phyloP scores from a whole-genome alignment of 2,113 vertebrate species.

The Oncorhynchus tshawytscha region DNA sequence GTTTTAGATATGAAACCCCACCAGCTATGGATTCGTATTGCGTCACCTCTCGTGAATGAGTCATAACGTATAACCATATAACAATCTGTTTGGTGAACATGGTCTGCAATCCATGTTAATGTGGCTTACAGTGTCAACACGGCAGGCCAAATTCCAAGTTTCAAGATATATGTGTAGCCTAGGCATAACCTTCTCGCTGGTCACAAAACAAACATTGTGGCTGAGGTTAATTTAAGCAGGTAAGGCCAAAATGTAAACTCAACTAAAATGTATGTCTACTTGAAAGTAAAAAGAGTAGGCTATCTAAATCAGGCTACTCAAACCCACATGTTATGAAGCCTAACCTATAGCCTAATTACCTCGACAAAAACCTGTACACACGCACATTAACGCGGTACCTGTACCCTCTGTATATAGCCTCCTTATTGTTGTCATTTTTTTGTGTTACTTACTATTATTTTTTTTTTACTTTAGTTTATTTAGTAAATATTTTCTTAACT shows the following conservation, averaged over 20 bases:
- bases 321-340: neutral
- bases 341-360: no score
- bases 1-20: neutral
- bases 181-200: neutral
- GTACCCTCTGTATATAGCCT: no score
- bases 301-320: neutral
- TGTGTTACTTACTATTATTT: no score
- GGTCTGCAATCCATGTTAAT: neutral
- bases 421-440: no score
- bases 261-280: neutral
- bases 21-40: neutral
- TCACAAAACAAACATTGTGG: neutral
- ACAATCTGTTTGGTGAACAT: neutral
- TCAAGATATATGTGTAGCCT: neutral
- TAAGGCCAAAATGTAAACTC: neutral
- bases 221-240: neutral
- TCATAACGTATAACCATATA: neutral
- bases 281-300: neutral
- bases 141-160: neutral
- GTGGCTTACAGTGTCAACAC: neutral
- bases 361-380: no score
- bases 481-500: no score
- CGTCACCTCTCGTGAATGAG: neutral
- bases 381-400: no score
- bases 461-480: no score